A percentile compares a stretch with the other conserved stretches of the same genome.
Conservation (phyloP, 2,888 invertebrate species). For the Hemaris fuciformis region DNA sequence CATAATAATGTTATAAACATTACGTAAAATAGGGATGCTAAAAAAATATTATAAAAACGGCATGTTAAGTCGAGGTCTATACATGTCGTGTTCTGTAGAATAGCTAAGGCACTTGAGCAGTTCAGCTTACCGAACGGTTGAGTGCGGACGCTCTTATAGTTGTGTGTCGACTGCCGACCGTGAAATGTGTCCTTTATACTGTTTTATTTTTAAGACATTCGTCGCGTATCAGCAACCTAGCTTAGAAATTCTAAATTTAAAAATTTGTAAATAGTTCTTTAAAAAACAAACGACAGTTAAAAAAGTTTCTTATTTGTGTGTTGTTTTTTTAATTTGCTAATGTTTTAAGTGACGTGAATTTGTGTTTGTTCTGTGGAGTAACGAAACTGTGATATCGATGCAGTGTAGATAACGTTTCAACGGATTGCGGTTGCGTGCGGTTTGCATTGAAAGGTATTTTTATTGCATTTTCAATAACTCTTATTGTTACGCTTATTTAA, state of each 20-base stretch:
- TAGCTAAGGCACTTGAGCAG: conserved; percentile 40
- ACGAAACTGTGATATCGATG: conserved; percentile 54
- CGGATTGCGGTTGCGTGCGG: conserved; percentile 61
- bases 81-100: background rate
- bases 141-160: conserved; percentile 45
- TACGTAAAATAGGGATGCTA: no score
- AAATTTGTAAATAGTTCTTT: background rate
- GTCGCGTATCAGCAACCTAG: background rate
- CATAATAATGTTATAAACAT: no score
- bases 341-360: conserved; percentile 41
- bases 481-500: conserved; percentile 6
- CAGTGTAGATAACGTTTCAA: conserved; percentile 63
- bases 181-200: conserved; percentile 31
- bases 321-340: conserved; percentile 25
- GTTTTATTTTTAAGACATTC: conserved; percentile 10
- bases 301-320: background rate
- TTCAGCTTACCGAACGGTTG: conserved; percentile 51
- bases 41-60: background rate
- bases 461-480: conserved; percentile 2
- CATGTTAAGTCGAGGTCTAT: background rate
- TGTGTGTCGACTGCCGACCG: conserved; percentile 27
- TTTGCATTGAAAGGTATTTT: conserved; percentile 18
- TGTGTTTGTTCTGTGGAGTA: conserved; percentile 63
- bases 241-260: background rate
- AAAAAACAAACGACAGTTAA: background rate